Conservation (phyloP, 2,797 vertebrate genomes). For the Crypturellus tataupa region DNA sequence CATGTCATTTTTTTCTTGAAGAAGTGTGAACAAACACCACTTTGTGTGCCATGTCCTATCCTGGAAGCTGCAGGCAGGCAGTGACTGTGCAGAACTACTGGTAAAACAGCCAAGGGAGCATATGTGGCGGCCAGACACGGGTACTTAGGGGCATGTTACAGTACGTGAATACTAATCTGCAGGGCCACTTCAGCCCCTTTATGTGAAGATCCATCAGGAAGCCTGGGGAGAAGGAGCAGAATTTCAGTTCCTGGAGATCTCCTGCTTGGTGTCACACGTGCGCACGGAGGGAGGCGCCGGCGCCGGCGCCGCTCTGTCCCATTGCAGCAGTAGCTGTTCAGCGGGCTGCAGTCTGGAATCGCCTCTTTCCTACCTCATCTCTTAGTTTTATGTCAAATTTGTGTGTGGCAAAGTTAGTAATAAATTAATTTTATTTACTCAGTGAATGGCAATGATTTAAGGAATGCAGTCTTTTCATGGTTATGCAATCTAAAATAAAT, state of each 20-base stretch:
- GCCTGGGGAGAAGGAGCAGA: background rate
- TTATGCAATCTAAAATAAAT: constrained; percentile 42
- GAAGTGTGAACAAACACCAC: background rate
- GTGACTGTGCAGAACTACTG: background rate
- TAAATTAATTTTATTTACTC: constrained; percentile 49
- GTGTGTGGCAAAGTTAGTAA: background rate
- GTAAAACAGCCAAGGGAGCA: background rate
- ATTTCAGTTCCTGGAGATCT: background rate
- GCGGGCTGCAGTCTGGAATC: background rate
- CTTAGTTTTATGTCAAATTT: background rate
- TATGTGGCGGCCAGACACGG: fast-evolving
- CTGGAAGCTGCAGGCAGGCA: background rate
- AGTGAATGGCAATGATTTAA: constrained; percentile 12
- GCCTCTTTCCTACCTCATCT: background rate
- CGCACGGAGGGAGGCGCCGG: background rate
- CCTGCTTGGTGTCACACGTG: background rate
- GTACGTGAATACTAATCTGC: background rate
- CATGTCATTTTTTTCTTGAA: background rate
- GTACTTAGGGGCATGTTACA: background rate
- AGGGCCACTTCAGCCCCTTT: background rate
- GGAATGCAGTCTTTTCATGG: background rate
- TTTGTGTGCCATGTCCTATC: background rate
- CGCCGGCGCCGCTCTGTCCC: background rate
- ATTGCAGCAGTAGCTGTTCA: background rate
- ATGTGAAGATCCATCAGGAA: background rate